phyloP scores from a whole-genome alignment of 2,797 vertebrate species.

The Notamacropus eugenii region DNA sequence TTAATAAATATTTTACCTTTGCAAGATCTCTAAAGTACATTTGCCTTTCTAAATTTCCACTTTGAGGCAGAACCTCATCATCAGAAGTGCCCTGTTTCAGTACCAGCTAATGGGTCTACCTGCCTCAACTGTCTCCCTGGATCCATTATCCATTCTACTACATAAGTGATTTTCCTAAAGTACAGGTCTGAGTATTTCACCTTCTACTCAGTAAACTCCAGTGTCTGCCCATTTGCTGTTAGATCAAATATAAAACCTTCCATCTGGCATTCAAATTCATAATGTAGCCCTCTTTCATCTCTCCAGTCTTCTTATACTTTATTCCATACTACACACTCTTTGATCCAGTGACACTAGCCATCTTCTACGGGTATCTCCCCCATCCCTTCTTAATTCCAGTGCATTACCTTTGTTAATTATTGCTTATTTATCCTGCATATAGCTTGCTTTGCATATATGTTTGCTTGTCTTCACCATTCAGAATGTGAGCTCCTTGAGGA shows the following conservation, averaged over 20 bases:
- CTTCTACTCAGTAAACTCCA: background rate
- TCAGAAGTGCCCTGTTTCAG: background rate
- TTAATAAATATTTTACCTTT: background rate
- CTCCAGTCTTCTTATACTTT: background rate
- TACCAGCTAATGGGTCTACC: background rate
- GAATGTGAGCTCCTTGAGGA: background rate
- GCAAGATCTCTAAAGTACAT: background rate
- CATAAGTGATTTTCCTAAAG: background rate
- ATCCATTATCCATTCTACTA: background rate
- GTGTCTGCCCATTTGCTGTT: background rate
- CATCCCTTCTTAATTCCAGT: background rate
- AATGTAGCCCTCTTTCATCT: background rate
- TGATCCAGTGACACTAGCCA: background rate
- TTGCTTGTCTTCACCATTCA: background rate
- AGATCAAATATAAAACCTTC: background rate
- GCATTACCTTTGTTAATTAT: background rate
- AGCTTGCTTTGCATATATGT: background rate
- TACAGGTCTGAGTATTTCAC: background rate
- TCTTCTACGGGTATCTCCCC: background rate
- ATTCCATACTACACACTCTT: background rate
- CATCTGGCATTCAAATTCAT: background rate
- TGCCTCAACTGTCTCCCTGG: background rate
- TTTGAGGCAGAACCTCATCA: background rate
- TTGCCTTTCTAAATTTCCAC: background rate
- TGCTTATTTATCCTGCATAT: background rate